These are phyloP conservation scores for Sigmodon hispidus DNA, from an alignment of 2,113 vertebrate genomes.

Conservation along the genomic window DNA sequence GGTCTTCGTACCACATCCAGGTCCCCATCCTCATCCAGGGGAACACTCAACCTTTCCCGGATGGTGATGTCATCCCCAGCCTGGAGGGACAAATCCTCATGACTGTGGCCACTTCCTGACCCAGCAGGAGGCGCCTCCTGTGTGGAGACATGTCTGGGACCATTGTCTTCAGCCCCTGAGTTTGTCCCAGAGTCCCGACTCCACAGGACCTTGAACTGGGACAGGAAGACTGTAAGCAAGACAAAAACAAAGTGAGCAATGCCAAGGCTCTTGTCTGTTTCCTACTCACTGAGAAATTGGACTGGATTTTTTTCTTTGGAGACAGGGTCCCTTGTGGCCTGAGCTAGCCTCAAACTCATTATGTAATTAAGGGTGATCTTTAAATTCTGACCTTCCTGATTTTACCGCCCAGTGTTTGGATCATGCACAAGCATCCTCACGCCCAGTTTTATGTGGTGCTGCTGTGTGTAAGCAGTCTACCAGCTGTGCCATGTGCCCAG, in stretches of 20 bases:
- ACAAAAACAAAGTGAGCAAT: too few relatives aligned
- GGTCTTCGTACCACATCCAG: conserved; percentile 90
- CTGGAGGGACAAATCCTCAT: not conserved
- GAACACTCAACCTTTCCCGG: conserved; percentile 52
- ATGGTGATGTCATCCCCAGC: not conserved
- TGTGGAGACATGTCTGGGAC: not conserved
- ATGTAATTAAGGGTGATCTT: not conserved
- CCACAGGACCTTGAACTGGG: conserved; percentile 90
- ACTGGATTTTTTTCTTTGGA: not conserved
- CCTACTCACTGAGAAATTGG: not conserved
- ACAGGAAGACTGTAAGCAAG: conserved; percentile 90
- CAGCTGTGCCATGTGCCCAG: not conserved
- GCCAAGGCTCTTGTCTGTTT: not conserved
- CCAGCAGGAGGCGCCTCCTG: not conserved
- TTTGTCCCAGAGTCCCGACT: conserved; percentile 65
- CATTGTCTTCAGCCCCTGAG: not conserved
- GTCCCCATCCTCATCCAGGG: conserved; percentile 94
- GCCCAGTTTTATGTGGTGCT: not conserved
- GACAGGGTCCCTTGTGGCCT: not conserved
- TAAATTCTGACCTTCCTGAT: not conserved
- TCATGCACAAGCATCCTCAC: not conserved
- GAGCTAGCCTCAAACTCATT: not conserved
- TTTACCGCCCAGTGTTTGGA: not conserved
- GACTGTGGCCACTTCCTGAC: not conserved
- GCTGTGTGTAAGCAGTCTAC: not conserved